Evolutionary conservation across 2,113 vertebrate species (phyloP).

Genomic region (Ivindomyrus marchei): DNA sequence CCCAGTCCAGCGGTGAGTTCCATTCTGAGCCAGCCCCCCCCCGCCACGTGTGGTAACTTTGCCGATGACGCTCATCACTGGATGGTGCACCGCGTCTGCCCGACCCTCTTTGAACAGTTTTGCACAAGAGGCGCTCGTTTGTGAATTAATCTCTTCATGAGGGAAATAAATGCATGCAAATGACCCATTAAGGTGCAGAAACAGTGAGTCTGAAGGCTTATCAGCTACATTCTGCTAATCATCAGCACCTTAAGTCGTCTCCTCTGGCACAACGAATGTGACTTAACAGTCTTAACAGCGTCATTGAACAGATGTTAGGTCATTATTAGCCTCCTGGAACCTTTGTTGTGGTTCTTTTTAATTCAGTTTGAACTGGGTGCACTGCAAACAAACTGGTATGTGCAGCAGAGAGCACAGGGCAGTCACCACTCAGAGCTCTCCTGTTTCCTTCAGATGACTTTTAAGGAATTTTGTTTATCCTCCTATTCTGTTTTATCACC

Average conservation of each 20-base stretch:
- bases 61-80: not conserved
- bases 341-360: not conserved
- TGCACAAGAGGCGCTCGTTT: not conserved
- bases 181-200: not conserved
- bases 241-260: constrained; percentile 2
- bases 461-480: not conserved
- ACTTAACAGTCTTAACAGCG: constrained; percentile 26
- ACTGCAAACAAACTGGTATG: not conserved
- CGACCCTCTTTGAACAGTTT: not conserved
- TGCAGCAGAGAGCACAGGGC: not conserved
- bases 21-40: not conserved
- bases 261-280: constrained; percentile 15
- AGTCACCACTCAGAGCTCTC: not conserved
- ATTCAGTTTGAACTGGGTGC: not conserved
- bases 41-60: not conserved
- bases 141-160: not conserved
- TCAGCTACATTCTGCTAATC: not conserved
- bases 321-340: constrained; percentile 22
- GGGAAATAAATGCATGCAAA: not conserved
- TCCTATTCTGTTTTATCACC: not conserved
- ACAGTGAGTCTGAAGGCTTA: not conserved
- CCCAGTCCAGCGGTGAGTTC: not conserved
- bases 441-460: not conserved
- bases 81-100: not conserved
- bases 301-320: constrained; percentile 23